These are phyloP conservation scores for Motacilla alba DNA, from an alignment of 2,113 vertebrate species.

Conservation along the genomic window DNA sequence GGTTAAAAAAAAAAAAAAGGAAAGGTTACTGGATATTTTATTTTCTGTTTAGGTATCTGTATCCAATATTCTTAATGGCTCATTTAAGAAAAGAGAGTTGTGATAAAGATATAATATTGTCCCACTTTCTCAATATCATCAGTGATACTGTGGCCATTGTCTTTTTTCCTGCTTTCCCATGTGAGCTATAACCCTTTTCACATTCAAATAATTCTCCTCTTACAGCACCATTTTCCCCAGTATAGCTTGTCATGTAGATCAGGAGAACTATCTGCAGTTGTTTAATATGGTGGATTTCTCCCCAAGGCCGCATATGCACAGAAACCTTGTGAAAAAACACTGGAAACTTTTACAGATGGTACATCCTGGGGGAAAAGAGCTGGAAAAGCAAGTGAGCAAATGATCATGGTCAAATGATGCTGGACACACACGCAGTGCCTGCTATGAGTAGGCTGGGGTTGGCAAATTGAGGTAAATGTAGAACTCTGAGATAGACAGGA, in stretches of 20 bases:
- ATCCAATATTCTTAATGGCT: neutral
- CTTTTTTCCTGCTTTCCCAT: neutral
- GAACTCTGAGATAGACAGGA: neutral
- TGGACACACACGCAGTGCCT: neutral
- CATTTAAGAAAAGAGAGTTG: neutral
- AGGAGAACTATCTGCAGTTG: neutral
- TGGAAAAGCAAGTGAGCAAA: neutral
- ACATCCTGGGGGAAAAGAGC: neutral
- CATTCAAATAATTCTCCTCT: slow-evolving; percentile 14
- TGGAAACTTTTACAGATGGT: neutral
- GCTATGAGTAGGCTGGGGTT: neutral
- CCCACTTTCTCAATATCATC: neutral
- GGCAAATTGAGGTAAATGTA: neutral
- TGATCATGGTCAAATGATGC: neutral
- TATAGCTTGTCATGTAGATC: neutral
- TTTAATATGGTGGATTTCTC: slow-evolving; percentile 19
- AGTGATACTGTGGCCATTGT: neutral
- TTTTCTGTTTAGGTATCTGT: neutral
- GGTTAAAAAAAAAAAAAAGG: neutral
- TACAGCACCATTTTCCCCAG: neutral
- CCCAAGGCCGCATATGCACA: neutral
- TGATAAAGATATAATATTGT: neutral
- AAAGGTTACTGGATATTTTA: neutral
- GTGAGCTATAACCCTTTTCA: neutral
- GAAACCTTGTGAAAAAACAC: neutral